A percentile compares a stretch with the other conserved stretches of the same genome.
Conservation (phyloP, 2,797 vertebrate species). For the Tympanoctomys barrerae region DNA sequence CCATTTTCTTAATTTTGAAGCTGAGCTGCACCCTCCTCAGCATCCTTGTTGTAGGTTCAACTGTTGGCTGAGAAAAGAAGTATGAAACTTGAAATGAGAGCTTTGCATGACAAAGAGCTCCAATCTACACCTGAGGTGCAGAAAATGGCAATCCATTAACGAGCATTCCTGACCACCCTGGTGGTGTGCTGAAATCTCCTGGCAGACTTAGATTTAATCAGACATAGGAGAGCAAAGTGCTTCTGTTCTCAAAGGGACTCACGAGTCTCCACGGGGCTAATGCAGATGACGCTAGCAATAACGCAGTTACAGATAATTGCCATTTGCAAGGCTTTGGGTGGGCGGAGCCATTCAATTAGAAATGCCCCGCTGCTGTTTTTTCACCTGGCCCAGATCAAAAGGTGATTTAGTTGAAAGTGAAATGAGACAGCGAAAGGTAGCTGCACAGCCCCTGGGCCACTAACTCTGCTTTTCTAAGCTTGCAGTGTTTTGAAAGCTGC, state of each 20-base stretch:
- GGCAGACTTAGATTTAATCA: slow-evolving; percentile 56
- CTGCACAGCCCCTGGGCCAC: slow-evolving; percentile 30
- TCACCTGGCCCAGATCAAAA: slow-evolving; percentile 66
- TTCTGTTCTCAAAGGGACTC: slow-evolving; percentile 58
- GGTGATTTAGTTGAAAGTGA: slow-evolving; percentile 75
- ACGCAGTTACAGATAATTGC: slow-evolving; percentile 56
- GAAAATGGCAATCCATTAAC: slow-evolving; percentile 6
- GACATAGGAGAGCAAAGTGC: slow-evolving; percentile 11
- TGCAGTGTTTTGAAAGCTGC: slow-evolving; percentile 71
- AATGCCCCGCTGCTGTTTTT: neutral
- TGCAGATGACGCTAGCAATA: neutral
- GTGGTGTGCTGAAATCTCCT: slow-evolving; percentile 13
- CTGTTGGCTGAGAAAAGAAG: slow-evolving; percentile 17
- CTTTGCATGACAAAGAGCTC: slow-evolving; percentile 31
- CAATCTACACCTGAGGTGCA: slow-evolving; percentile 36
- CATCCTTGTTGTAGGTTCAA: slow-evolving; percentile 7
- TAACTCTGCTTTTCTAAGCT: slow-evolving; percentile 70
- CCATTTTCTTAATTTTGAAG: slow-evolving; percentile 4
- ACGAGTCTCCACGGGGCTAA: slow-evolving; percentile 51
- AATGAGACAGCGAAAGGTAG: slow-evolving; percentile 70
- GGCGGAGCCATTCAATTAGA: slow-evolving; percentile 56
- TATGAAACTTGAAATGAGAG: slow-evolving; percentile 54
- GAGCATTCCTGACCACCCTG: neutral
- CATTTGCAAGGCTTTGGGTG: neutral
- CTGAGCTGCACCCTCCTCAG: neutral